Percentiles rank a stretch among this genome's conserved stretches.
phyloP scores from a whole-genome alignment of 2,113 vertebrate genomes.

The Variabilichromis moorii region DNA sequence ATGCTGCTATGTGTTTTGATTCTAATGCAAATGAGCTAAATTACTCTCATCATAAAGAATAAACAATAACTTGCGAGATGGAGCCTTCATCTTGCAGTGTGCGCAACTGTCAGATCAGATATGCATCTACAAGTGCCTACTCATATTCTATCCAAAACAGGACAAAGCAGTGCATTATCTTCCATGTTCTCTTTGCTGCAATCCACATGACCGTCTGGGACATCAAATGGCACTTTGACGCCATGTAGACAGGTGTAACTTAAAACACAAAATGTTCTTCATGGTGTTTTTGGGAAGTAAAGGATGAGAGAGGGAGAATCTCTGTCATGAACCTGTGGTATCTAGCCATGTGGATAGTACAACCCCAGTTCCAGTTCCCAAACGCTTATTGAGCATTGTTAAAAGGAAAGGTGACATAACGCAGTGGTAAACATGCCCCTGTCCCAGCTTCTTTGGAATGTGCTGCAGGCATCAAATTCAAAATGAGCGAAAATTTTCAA shows the following conservation, averaged over 20 bases:
- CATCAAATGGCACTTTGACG: not conserved
- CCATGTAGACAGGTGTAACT: not conserved
- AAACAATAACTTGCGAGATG: not conserved
- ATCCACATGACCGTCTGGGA: not conserved
- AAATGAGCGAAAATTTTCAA: not conserved
- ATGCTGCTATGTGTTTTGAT: not conserved
- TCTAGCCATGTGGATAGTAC: not conserved
- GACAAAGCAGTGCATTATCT: not conserved
- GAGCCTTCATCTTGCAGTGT: not conserved
- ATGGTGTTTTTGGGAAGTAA: not conserved
- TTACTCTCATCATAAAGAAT: not conserved
- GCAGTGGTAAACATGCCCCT: not conserved
- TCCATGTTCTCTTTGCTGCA: not conserved
- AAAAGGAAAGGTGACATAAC: not conserved
- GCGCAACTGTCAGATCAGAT: not conserved
- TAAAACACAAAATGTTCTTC: not conserved
- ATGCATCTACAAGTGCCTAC: not conserved
- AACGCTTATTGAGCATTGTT: not conserved
- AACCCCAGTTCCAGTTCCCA: not conserved
- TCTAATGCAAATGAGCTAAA: constrained; percentile 12
- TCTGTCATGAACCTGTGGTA: not conserved
- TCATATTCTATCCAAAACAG: not conserved
- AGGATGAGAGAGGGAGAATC: not conserved
- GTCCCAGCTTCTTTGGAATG: not conserved
- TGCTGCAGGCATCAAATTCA: not conserved